Evolutionary conservation across 2,113 vertebrate species (phyloP).

Genomic region (Nerophis ophidion): DNA sequence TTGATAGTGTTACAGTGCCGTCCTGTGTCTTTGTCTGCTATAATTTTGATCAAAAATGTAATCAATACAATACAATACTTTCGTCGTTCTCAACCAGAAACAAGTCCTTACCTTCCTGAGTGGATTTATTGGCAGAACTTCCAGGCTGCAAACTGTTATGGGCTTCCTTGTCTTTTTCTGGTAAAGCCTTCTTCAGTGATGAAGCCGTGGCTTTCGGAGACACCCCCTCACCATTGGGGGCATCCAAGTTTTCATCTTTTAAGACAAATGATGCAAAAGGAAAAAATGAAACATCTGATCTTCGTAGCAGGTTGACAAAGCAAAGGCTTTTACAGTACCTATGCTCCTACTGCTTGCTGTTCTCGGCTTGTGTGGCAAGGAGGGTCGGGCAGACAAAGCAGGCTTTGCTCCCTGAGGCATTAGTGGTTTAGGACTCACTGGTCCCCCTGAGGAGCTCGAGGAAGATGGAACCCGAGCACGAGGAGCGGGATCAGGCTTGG

Average conservation of each 20-base stretch:
- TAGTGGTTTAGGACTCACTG: conserved; percentile 79
- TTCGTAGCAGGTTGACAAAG: too few species aligned
- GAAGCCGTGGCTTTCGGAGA: conserved; percentile 76
- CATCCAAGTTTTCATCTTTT: conserved; percentile 81
- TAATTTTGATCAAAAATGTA: too few species aligned
- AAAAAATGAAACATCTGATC: background rate
- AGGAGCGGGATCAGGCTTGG: conserved; percentile 71
- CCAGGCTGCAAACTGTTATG: conserved; percentile 55
- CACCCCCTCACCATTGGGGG: conserved; percentile 69
- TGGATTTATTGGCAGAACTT: conserved; percentile 62
- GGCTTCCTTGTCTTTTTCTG: conserved; percentile 83
- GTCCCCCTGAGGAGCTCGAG: conserved; percentile 46
- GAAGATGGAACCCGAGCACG: conserved; percentile 74
- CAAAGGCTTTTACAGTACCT: conserved; percentile 62
- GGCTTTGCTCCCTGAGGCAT: conserved; percentile 80
- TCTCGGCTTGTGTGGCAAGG: conserved; percentile 84
- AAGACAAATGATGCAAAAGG: background rate
- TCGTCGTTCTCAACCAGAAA: background rate
- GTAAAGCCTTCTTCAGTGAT: conserved; percentile 76
- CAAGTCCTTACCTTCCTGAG: conserved; percentile 81
- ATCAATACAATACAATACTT: too few species aligned
- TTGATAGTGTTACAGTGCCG: too few species aligned
- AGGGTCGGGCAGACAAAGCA: conserved; percentile 74
- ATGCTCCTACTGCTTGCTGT: conserved; percentile 69
- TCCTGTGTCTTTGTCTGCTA: too few species aligned